phyloP scores from a whole-genome alignment of 2,888 invertebrate genomes.

The Tetranychus truncatus region DNA sequence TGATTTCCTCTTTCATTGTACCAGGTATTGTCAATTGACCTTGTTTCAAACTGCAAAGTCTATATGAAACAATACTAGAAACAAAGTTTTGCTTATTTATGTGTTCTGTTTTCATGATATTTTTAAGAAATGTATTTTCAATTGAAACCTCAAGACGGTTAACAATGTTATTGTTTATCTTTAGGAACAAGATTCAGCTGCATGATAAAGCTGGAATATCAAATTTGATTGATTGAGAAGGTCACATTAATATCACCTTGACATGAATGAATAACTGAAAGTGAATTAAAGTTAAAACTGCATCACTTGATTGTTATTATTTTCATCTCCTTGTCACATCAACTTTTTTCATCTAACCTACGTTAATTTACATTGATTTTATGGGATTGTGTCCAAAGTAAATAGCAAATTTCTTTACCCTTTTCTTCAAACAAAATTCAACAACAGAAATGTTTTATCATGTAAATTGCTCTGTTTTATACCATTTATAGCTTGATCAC shows the following conservation, averaged over 20 bases:
- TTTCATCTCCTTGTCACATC: no score
- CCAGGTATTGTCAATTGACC: no score
- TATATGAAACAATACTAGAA: no score
- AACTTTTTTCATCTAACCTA: background rate
- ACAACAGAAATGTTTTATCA: no score
- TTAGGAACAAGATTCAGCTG: background rate
- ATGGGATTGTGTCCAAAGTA: background rate
- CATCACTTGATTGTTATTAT: no score
- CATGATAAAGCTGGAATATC: background rate
- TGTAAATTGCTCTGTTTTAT: no score
- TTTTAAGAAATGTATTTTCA: background rate
- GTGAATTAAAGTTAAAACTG: no score
- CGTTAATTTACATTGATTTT: background rate
- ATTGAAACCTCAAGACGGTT: background rate
- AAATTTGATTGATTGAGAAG: background rate
- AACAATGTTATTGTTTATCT: background rate
- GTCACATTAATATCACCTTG: background rate
- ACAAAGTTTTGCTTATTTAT: no score
- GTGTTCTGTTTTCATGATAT: background rate
- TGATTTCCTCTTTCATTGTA: no score
- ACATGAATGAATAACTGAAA: background rate
- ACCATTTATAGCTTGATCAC: no score
- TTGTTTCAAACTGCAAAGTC: no score
- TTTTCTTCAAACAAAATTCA: no score
- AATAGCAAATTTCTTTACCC: background rate